Evolutionary conservation across 2,113 vertebrate genomes (phyloP).

Genomic region (Sterrhoptilus dennistouni): DNA sequence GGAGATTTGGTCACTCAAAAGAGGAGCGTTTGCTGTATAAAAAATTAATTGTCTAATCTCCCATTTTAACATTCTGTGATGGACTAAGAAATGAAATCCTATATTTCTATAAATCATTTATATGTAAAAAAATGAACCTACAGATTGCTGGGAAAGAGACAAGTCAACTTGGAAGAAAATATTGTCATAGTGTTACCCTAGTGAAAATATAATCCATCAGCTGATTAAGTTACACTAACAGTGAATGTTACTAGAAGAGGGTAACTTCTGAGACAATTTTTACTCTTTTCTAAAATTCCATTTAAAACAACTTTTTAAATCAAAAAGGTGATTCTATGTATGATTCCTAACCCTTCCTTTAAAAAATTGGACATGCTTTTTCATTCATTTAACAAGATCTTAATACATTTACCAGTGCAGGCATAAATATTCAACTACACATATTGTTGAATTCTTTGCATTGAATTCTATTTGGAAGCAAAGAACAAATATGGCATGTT

Average conservation of each 20-base stretch:
- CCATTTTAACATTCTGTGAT: background rate
- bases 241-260: background rate
- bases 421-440: background rate
- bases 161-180: background rate
- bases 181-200: background rate
- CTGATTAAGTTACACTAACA: background rate
- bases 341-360: rapidly evolving
- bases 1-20: background rate
- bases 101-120: background rate
- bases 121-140: background rate
- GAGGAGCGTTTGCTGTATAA: background rate
- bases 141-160: background rate
- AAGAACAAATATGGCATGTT: background rate
- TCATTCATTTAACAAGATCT: background rate
- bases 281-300: background rate
- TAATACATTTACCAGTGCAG: background rate
- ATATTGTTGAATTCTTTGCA: background rate
- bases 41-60: background rate
- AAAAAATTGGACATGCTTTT: background rate
- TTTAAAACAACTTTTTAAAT: background rate
- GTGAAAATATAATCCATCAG: background rate
- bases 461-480: background rate
- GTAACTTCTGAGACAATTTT: background rate
- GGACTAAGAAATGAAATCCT: background rate
- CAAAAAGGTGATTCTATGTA: background rate